Percentiles rank a stretch among this genome's conserved stretches.
These are phyloP conservation scores for Coregonus clupeaformis DNA, from an alignment of 2,113 vertebrate species.

Conservation along the genomic window DNA sequence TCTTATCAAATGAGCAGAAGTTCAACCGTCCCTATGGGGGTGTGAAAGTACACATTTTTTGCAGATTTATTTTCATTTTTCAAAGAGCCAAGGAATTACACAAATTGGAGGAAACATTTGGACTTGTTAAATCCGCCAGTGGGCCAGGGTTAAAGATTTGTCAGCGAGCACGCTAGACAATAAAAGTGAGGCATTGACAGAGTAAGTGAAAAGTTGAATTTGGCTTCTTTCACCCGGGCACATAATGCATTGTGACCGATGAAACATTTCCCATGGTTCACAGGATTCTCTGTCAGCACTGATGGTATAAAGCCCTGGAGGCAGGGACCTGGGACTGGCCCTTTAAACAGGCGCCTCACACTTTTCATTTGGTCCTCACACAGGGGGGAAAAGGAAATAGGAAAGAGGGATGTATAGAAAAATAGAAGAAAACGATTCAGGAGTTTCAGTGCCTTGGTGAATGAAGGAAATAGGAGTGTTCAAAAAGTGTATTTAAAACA, in stretches of 20 bases:
- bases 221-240: conserved; percentile 69
- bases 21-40: background rate
- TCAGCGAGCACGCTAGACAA: conserved; percentile 64
- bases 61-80: conserved; percentile 62
- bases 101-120: conserved; percentile 71
- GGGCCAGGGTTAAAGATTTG: conserved; percentile 62
- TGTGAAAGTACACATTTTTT: background rate
- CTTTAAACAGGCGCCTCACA: conserved; percentile 70
- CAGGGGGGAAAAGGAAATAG: background rate
- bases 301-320: conserved; percentile 70
- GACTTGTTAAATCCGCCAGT: conserved; percentile 66
- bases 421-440: conserved; percentile 22
- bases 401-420: conserved; percentile 12
- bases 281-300: conserved; percentile 71
- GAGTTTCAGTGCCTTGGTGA: conserved; percentile 31
- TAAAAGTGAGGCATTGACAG: conserved; percentile 71
- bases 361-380: conserved; percentile 66
- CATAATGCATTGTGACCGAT: conserved; percentile 75
- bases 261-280: conserved; percentile 76
- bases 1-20: background rate
- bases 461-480: conserved; percentile 41
- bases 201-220: conserved; percentile 76
- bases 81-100: conserved; percentile 58
- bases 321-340: conserved; percentile 69
- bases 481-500: conserved; percentile 36